These are phyloP conservation scores for Podabrus alpinus DNA, from an alignment of 2,888 invertebrate species.

Conservation along the genomic window DNA sequence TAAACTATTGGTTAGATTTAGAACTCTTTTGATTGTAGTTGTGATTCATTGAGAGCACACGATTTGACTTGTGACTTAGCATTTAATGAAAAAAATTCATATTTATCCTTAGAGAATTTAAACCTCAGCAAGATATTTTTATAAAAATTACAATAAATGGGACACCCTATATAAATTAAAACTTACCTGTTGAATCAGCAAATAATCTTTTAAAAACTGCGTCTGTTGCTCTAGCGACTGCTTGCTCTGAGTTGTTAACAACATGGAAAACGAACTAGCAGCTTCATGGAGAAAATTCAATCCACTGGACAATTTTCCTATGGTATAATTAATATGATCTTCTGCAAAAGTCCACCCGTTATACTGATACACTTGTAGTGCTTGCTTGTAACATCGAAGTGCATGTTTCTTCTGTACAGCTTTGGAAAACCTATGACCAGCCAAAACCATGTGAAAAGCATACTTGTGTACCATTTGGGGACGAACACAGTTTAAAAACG, in stretches of 20 bases:
- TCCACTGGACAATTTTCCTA: slow-evolving; percentile 87
- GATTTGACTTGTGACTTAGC: too few species aligned
- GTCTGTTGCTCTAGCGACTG: slow-evolving; percentile 77
- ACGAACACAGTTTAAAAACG: slow-evolving; percentile 73
- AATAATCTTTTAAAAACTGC: slow-evolving; percentile 84
- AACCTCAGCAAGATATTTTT: too few species aligned
- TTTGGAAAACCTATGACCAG: slow-evolving; percentile 94
- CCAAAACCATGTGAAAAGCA: slow-evolving; percentile 94
- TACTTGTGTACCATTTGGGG: slow-evolving; percentile 86
- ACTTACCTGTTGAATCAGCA: slow-evolving; percentile 79
- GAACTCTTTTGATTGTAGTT: too few species aligned
- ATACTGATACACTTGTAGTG: slow-evolving; percentile 73
- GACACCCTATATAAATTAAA: not conserved
- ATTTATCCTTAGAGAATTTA: too few species aligned
- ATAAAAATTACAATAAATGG: not conserved
- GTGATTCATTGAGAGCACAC: too few species aligned
- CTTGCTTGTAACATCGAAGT: slow-evolving; percentile 88
- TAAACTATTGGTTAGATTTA: too few species aligned
- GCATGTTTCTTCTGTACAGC: slow-evolving; percentile 92
- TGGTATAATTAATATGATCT: slow-evolving; percentile 94
- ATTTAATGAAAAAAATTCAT: too few species aligned
- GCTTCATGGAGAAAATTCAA: slow-evolving; percentile 74
- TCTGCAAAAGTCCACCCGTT: slow-evolving; percentile 91
- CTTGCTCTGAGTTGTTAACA: slow-evolving; percentile 71
- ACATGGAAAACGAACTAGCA: slow-evolving; percentile 75